Conservation (phyloP, 1,140 invertebrate species). For the Euwallacea similis region DNA sequence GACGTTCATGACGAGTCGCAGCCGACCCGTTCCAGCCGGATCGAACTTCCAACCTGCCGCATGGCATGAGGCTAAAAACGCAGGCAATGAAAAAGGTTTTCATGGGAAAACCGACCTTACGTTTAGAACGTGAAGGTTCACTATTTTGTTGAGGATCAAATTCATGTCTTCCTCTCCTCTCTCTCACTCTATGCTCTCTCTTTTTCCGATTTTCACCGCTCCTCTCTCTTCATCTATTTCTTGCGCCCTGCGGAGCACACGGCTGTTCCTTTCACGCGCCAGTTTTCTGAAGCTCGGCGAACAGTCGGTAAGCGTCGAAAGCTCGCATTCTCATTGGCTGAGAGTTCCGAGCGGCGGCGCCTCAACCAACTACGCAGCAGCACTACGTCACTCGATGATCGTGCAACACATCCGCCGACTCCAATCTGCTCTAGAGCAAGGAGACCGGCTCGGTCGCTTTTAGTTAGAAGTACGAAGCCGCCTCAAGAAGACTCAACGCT, state of each 20-base stretch:
- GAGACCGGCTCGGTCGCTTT: conserved; percentile 47
- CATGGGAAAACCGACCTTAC: conserved; percentile 52
- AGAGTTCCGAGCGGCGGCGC: conserved; percentile 39
- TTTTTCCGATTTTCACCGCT: conserved; percentile 55
- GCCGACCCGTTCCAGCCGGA: too few species aligned
- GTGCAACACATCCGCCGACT: conserved; percentile 32
- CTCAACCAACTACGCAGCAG: conserved; percentile 36
- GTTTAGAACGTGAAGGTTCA: conserved; percentile 54
- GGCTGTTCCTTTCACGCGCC: conserved; percentile 43
- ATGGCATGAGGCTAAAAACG: too few species aligned
- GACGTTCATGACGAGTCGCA: too few species aligned
- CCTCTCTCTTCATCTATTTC: conserved; percentile 53
- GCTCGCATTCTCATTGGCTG: conserved; percentile 46
- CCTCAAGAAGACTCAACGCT: conserved; percentile 48
- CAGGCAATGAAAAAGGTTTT: conserved; percentile 26
- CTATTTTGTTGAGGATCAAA: conserved; percentile 57
- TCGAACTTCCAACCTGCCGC: too few species aligned
- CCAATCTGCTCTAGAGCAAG: conserved; percentile 38
- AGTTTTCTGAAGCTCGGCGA: conserved; percentile 43
- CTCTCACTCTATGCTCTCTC: conserved; percentile 51
- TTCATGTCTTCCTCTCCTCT: conserved; percentile 54
- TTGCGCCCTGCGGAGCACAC: conserved; percentile 41
- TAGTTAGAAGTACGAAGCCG: conserved; percentile 48
- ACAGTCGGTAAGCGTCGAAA: conserved; percentile 41
- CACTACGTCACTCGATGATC: conserved; percentile 41